These are phyloP conservation scores for Merodon equestris DNA, from an alignment of 2,888 invertebrate genomes.

Conservation along the genomic window DNA sequence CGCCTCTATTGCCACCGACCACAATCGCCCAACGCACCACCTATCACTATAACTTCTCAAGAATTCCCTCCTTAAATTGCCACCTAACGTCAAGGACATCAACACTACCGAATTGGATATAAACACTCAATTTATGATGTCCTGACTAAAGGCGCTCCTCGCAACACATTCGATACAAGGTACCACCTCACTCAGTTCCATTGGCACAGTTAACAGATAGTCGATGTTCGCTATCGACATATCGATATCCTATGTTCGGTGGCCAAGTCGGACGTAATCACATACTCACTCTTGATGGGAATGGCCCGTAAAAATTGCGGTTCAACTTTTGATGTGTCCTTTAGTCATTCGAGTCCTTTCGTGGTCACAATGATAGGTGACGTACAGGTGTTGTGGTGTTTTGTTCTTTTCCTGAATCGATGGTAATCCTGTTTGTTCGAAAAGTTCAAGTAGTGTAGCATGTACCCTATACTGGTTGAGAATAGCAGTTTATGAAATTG, in stretches of 20 bases:
- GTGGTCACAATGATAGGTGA: constrained; percentile 15
- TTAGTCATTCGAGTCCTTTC: constrained; percentile 1
- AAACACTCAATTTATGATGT: constrained; percentile 65
- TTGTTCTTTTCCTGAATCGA: constrained; percentile 7
- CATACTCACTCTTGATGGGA: constrained; percentile 55
- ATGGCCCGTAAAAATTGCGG: constrained; percentile 61
- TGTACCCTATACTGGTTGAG: constrained; percentile 21
- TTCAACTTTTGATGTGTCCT: constrained; percentile 55
- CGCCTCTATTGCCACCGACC: too few relatives aligned
- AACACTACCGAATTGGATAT: constrained; percentile 50
- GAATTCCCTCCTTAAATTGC: too few relatives aligned
- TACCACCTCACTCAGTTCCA: constrained; percentile 5
- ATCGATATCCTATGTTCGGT: constrained; percentile 13
- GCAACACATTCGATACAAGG: constrained; percentile 1
- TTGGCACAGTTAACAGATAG: neutral
- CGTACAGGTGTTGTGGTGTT: constrained; percentile 21
- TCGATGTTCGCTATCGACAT: constrained; percentile 35
- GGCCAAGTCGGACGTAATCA: constrained; percentile 34
- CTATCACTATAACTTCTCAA: too few relatives aligned
- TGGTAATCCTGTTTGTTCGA: constrained; percentile 27
- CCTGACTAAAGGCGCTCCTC: constrained; percentile 58
- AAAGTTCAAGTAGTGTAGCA: constrained; percentile 10
- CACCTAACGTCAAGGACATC: constrained; percentile 20
- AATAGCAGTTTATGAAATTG: constrained; percentile 63
- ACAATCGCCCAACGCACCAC: too few relatives aligned